Evolutionary conservation across 2,888 invertebrate genomes (phyloP), one percentile per base, ranked within the genome.

Genomic region (Drosophila anomelani): DNA sequence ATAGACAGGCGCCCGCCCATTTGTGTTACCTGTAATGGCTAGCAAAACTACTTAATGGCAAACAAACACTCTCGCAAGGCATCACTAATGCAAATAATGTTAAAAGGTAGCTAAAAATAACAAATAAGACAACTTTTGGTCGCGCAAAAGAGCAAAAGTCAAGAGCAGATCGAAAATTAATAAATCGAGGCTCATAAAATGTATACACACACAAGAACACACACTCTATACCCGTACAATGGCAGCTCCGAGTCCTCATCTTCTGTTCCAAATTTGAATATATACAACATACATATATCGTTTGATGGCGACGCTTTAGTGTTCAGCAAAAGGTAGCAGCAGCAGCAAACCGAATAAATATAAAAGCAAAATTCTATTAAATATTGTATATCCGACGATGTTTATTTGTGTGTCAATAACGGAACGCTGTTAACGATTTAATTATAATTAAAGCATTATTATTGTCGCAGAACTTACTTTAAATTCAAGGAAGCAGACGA

Each of bases 381-480:
- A 77, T 80, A 77, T 78, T 77, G 73, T 80, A 51, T 51, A 53
- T 53, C 51, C 36, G 61, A 38, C n/a, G 43, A 49, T 61, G 64
- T 51, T 81, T 81, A 80, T 85, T 81, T 81, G 80, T 79, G 68
- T 80, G 79, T 81, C 82, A 81, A 76, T 78, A 78, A 70, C 76
- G 73, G 57, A 81, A 57, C 39, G 61, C 56, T 70, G 61, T 72
- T 73, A 72, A 56, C 64, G 53, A 73, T 74, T 64, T 72, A 78
- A 77, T 76, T 74, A 73, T 76, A 67, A 84, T 82, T 53, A 53
- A 53, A 36, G 36, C 51, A 51, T 51, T 88, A 87, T 78, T 76
- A 85, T 76, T 82, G 77, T 85, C 83, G 81, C 88, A 89, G 88
- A 78, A 80, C 79, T 87, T 87, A 86, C 88, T 85, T 83, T 82